These are phyloP conservation scores for Pocillopora damicornis DNA, from an alignment of 64 coral and sea anemone species.

Conservation along the genomic window DNA sequence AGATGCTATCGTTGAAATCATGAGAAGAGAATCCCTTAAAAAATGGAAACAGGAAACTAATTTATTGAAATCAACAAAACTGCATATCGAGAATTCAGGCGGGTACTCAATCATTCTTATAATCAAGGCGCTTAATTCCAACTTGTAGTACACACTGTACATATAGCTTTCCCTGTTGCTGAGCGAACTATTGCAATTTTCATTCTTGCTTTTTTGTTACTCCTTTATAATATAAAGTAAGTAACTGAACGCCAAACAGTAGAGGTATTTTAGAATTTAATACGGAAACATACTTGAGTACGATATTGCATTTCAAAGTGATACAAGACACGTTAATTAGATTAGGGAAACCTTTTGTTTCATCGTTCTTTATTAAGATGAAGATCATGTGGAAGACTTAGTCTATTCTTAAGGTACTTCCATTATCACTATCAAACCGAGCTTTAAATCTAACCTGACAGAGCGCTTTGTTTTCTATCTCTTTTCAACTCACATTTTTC, in stretches of 20 bases:
- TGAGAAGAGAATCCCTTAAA: too few relatives aligned
- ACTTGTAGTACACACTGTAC: not conserved
- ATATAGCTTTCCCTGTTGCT: not conserved
- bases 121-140: not conserved
- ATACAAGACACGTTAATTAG: constrained; percentile 8
- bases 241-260: constrained; percentile 9
- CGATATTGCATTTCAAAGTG: constrained; percentile 34
- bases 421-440: not conserved
- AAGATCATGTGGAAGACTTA: constrained; percentile 8
- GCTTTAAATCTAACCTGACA: not conserved
- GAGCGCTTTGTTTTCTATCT: not conserved
- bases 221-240: not conserved
- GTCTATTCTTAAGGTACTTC: not conserved
- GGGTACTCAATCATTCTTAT: not conserved
- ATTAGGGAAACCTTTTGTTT: constrained; percentile 27
- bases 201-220: not conserved
- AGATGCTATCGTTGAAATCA: too few relatives aligned
- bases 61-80: too few relatives aligned
- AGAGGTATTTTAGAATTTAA: not conserved
- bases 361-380: constrained; percentile 6
- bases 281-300: not conserved
- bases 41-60: too few relatives aligned
- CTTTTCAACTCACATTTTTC: not conserved
- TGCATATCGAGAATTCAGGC: too few relatives aligned
- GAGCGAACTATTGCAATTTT: not conserved